Base-by-base conservation (phyloP, 1,140 invertebrate species). In the Daktulosphaira vitifoliae region DNA sequence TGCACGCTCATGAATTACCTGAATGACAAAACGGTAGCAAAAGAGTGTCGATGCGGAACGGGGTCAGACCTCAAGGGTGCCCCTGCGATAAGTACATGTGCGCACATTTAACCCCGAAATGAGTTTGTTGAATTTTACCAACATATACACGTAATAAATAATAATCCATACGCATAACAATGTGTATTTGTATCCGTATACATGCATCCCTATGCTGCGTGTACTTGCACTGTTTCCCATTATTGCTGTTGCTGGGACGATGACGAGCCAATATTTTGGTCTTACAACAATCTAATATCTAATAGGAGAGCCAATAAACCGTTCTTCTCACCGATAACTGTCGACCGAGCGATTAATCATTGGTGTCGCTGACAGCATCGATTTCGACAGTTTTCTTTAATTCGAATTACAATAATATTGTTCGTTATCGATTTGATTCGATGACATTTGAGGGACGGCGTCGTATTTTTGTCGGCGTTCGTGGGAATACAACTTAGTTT, bases 331-430 rank as follows among this genome's bases (percentile, higher is more conserved):
- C 53, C 38, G 33, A 37, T 39, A 15, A 20, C 53, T 15, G 37
- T 15, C 53, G 53, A 37, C 25, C 52, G 52, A 33, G 53, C 42
- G 23, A 56, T 56, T 42, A 56, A 56, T 56, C 53, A 56, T 44
- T 22, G 15, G 20, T 2, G 20, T 5, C 33, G 51, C 20, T 53
- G 53, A 56, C 53, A 42, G 23, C 38, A 9, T 13, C 6, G 15
- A 23, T 15, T 22, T 46, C n/a, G 20, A 46, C n/a, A 16, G 39
- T 13, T 59, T 59, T 33, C 25, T 29, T 25, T 23, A 29, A 59
- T 23, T 23, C 54, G 39, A 44, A 25, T 23, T 11, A 29, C 54
- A 33, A 20, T 15, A 42, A 56, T 42, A 56, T 42, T 23, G 25
- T 39, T 56, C 53, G 53, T 56, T n/a, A n/a, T n/a, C n/a, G n/a